These are phyloP conservation scores for Cyclophora albipunctata DNA, from an alignment of 2,888 invertebrate species.

Conservation along the genomic window DNA sequence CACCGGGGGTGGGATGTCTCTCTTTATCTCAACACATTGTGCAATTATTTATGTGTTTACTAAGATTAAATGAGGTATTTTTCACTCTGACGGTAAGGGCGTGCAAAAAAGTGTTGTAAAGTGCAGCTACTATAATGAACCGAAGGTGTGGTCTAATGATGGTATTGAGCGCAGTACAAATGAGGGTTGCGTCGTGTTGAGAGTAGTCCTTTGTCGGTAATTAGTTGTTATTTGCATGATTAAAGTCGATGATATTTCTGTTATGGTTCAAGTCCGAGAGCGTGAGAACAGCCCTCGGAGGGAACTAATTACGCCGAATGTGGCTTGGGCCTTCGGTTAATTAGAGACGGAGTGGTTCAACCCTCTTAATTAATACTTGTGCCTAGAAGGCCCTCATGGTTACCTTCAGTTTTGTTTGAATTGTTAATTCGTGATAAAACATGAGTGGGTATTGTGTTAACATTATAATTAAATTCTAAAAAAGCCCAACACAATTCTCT, in stretches of 20 bases:
- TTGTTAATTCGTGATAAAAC: constrained; percentile 65
- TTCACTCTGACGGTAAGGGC: not conserved
- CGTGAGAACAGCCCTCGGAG: constrained; percentile 68
- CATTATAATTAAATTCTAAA: constrained; percentile 45
- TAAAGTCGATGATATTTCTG: constrained; percentile 53
- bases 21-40: constrained; percentile 11
- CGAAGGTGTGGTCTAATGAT: no score
- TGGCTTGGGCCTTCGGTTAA: constrained; percentile 72
- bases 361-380: constrained; percentile 74
- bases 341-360: constrained; percentile 69
- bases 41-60: constrained; percentile 5
- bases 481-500: constrained; percentile 21
- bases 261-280: constrained; percentile 54
- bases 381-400: constrained; percentile 58
- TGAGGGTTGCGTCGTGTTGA: no score
- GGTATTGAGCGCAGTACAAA: no score
- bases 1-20: constrained; percentile 36
- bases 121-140: no score
- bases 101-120: no score
- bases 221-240: constrained; percentile 44
- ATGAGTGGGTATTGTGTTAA: constrained; percentile 51
- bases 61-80: not conserved
- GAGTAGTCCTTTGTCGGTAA: not conserved
- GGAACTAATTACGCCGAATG: constrained; percentile 71
- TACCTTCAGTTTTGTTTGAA: constrained; percentile 65